Conservation (phyloP, 1,140 invertebrate species). For the Nilaparvata lugens region DNA sequence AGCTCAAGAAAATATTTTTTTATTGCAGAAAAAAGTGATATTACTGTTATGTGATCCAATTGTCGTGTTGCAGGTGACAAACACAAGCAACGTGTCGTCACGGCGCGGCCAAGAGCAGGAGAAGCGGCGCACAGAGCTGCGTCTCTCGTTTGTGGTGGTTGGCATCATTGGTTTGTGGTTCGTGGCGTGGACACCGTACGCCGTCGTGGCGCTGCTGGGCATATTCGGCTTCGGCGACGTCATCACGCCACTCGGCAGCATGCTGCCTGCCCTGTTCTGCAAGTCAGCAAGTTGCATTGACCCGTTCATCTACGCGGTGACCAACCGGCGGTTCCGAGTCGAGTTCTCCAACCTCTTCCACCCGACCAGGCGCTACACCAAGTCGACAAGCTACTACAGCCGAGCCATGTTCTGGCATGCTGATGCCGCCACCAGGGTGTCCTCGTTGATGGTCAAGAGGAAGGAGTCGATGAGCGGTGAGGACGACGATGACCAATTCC, state of each 20-base stretch:
- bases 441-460: background rate
- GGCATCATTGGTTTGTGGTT: conserved; percentile 60
- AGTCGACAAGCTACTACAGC: background rate
- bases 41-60: too few species aligned
- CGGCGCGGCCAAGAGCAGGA: conserved; percentile 49
- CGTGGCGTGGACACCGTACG: conserved; percentile 66
- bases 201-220: conserved; percentile 58
- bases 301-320: conserved; percentile 63
- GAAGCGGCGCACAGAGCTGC: conserved; percentile 53
- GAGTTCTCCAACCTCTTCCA: conserved; percentile 7
- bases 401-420: background rate
- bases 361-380: background rate
- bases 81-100: conserved; percentile 6
- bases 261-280: conserved; percentile 66
- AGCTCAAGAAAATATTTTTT: too few species aligned
- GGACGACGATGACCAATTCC: too few species aligned
- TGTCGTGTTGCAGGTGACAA: background rate
- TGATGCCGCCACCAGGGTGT: background rate
- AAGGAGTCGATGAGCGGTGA: background rate
- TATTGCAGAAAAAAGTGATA: too few species aligned
- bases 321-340: conserved; percentile 44
- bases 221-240: conserved; percentile 50
- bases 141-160: conserved; percentile 53
- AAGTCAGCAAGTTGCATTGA: conserved; percentile 64
- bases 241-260: conserved; percentile 54